Evolutionary conservation across 2,797 vertebrate species (phyloP).

Genomic region (Buceros bicornis): DNA sequence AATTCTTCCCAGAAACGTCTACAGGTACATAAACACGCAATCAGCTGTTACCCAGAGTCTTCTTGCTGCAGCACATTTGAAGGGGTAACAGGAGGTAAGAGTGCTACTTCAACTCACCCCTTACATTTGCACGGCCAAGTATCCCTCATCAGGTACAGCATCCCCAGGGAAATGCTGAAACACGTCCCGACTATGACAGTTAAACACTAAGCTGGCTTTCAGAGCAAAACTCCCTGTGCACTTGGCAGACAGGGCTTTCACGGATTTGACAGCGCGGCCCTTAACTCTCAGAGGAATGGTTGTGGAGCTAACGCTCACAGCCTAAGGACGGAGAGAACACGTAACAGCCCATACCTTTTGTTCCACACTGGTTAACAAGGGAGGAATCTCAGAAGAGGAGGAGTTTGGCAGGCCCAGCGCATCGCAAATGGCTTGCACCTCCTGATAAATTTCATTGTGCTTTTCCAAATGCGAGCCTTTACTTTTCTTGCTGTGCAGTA

Average conservation of each 20-base stretch:
- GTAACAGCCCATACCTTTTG: constrained; percentile 83
- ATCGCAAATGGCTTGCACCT: constrained; percentile 85
- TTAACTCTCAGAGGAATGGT: background rate
- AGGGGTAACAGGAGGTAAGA: background rate
- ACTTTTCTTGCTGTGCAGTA: constrained; percentile 80
- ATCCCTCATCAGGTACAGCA: background rate
- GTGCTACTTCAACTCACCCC: background rate
- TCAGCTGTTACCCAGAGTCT: background rate
- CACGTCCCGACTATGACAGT: background rate
- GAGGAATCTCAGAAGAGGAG: constrained; percentile 70
- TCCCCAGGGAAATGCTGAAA: background rate
- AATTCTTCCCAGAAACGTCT: background rate
- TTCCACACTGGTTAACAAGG: constrained; percentile 83
- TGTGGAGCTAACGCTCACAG: background rate
- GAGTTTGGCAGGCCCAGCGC: constrained; percentile 83
- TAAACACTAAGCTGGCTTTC: background rate
- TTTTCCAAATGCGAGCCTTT: constrained; percentile 70
- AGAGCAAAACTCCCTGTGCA: background rate
- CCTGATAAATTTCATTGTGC: constrained; percentile 77
- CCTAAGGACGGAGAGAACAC: background rate
- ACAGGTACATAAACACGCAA: background rate
- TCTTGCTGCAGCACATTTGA: background rate
- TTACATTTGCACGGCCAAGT: background rate
- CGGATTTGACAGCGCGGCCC: background rate
- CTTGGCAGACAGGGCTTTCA: background rate